Conservation (phyloP, 2,113 vertebrate species). For the Perognathus longimembris region DNA sequence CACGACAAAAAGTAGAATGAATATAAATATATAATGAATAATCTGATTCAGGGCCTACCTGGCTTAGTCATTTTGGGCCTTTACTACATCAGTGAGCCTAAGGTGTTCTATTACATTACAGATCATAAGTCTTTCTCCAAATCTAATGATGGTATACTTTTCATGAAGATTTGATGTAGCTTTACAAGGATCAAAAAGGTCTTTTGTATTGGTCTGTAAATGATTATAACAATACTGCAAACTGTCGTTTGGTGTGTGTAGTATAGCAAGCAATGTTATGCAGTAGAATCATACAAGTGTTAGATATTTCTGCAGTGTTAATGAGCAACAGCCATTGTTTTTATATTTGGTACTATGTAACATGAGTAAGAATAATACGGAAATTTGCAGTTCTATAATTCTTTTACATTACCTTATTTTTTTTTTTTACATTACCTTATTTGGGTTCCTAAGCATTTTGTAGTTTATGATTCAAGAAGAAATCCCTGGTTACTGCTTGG, state of each 20-base stretch:
- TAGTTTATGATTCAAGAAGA: conserved; percentile 40
- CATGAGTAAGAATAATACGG: neutral
- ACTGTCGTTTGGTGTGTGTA: neutral
- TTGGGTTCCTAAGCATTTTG: conserved; percentile 45
- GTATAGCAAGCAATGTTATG: conserved; percentile 50
- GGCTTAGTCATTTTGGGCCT: conserved; percentile 81
- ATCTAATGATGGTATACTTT: neutral
- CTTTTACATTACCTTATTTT: conserved; percentile 48
- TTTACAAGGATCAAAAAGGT: conserved; percentile 43
- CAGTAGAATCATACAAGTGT: conserved; percentile 76
- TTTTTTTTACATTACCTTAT: conserved; percentile 40
- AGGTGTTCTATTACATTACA: conserved; percentile 46
- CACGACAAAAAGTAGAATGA: neutral
- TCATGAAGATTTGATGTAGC: neutral
- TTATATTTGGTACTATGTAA: neutral
- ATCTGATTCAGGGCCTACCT: conserved; percentile 73
- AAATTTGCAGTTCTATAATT: neutral
- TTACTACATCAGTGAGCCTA: conserved; percentile 47
- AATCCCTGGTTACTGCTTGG: conserved; percentile 1
- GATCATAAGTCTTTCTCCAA: conserved; percentile 9
- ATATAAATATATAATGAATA: conserved; percentile 35
- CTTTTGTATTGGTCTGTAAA: conserved; percentile 42
- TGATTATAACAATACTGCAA: neutral
- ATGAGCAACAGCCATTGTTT: conserved; percentile 9
- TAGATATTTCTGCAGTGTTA: conserved; percentile 57